Conservation (phyloP, 2,797 vertebrate species). For the Phrynocephalus guinanensis region DNA sequence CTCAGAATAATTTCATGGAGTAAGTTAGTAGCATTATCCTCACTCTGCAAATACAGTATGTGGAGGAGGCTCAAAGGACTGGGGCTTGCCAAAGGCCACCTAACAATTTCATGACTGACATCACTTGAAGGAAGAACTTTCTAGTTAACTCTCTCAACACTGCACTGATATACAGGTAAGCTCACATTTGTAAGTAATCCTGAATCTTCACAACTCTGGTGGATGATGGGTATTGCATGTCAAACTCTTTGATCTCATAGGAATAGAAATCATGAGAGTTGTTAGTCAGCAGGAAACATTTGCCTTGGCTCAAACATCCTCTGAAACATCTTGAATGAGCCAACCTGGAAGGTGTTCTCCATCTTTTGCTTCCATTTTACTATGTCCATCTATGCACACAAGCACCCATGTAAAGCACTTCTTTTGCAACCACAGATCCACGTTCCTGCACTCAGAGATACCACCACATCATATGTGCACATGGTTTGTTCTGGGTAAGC, state of each 20-base stretch:
- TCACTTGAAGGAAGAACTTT: not conserved
- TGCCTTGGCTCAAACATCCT: not conserved
- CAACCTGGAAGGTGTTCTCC: not conserved
- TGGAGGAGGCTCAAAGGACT: not conserved
- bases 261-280: too few relatives aligned
- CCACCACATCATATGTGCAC: not conserved
- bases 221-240: not conserved
- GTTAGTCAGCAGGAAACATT: too few relatives aligned
- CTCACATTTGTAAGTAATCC: not conserved
- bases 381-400: not conserved
- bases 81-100: not conserved
- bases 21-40: not conserved
- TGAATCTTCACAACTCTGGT: not conserved
- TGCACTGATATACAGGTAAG: not conserved
- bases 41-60: not conserved
- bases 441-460: not conserved
- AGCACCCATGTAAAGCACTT: not conserved
- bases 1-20: not conserved
- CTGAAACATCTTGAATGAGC: not conserved
- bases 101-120: not conserved
- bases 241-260: not conserved
- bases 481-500: not conserved
- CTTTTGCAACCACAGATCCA: not conserved
- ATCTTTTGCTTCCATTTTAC: not conserved
- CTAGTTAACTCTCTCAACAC: not conserved